Conservation (phyloP, 2,113 vertebrate species). For the Diadophis punctatus region DNA sequence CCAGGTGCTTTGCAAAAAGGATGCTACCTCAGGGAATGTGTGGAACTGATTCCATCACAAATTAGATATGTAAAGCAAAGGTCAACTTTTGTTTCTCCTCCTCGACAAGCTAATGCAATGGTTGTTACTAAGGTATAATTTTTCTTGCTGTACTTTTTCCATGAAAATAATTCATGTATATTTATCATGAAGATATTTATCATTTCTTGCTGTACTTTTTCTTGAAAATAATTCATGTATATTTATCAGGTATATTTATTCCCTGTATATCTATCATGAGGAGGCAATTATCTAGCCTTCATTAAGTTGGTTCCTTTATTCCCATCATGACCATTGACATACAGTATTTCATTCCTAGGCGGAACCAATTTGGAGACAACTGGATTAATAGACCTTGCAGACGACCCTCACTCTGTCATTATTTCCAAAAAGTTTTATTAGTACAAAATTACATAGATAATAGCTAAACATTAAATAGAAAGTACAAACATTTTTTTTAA, state of each 20-base stretch:
- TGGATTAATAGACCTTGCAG: no score
- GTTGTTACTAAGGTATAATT: background rate
- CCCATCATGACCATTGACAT: background rate
- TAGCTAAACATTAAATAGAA: no score
- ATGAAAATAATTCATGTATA: background rate
- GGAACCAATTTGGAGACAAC: background rate
- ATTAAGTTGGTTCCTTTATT: background rate
- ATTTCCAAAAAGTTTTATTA: no score
- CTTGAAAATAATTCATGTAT: no score
- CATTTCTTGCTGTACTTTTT: no score
- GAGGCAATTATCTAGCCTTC: background rate
- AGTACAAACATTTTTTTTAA: no score
- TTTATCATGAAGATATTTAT: no score
- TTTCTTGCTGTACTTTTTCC: background rate
- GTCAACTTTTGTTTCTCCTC: background rate
- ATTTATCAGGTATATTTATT: no score
- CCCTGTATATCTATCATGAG: background rate
- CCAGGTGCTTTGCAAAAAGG: constrained; percentile 36
- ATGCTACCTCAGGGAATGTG: constrained; percentile 4
- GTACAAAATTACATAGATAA: no score
- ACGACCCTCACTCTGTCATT: no score
- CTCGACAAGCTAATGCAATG: background rate
- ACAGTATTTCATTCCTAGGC: background rate
- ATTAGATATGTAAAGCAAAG: background rate
- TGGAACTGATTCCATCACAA: constrained; percentile 23